phyloP scores from a whole-genome alignment of 2,888 invertebrate genomes.

The Volucella zonaria region DNA sequence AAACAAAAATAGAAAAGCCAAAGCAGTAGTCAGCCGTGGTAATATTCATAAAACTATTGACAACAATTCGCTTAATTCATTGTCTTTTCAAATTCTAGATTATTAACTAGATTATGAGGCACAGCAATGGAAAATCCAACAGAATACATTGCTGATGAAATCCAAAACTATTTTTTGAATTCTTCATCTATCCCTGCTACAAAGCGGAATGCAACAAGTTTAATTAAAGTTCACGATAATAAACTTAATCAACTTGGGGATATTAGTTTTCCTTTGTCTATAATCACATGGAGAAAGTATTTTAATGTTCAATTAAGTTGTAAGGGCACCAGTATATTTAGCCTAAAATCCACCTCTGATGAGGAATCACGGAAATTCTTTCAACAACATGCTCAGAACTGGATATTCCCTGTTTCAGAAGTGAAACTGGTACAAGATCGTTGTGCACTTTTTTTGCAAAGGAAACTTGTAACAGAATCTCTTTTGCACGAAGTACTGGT shows the following conservation, averaged over 20 bases:
- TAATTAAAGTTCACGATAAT: constrained; percentile 85
- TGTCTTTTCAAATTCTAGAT: too few species aligned
- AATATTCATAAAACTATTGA: background rate
- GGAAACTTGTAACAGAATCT: constrained; percentile 69
- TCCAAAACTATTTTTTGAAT: constrained; percentile 40
- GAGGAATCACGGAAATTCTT: constrained; percentile 50
- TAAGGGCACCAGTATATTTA: constrained; percentile 37
- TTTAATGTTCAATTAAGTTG: constrained; percentile 72
- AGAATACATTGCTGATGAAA: constrained; percentile 25
- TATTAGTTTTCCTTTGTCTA: constrained; percentile 85
- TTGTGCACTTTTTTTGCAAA: constrained; percentile 76
- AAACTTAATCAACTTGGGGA: constrained; percentile 85
- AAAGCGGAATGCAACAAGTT: constrained; percentile 63
- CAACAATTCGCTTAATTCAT: background rate
- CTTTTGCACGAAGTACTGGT: constrained; percentile 75
- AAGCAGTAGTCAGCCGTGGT: too few species aligned
- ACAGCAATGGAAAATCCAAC: constrained; percentile 46
- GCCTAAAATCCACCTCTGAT: constrained; percentile 15
- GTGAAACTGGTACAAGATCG: constrained; percentile 75
- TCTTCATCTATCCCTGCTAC: background rate
- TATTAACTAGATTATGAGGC: background rate
- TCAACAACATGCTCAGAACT: constrained; percentile 71
- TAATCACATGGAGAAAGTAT: constrained; percentile 85
- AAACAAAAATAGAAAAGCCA: too few species aligned
- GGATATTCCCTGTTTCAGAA: constrained; percentile 76